A percentile compares a stretch with the other conserved stretches of the same genome.
Evolutionary conservation across 2,888 invertebrate genomes (phyloP).

Genomic region (Harpalus rubripes): DNA sequence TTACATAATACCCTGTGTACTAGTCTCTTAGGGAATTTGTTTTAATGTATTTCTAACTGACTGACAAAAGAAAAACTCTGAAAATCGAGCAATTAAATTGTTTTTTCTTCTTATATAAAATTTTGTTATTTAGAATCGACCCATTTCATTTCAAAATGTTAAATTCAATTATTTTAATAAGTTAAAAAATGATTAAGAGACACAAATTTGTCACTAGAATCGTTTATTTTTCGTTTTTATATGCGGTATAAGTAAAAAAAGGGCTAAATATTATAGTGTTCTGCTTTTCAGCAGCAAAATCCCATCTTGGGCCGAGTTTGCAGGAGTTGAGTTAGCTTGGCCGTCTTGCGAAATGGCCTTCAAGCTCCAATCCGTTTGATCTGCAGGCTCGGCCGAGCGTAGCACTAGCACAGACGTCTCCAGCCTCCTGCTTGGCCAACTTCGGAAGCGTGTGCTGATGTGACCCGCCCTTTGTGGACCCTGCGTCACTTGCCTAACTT

Average conservation of each 20-base stretch:
- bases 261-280: background rate
- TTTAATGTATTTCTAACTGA: too few species aligned
- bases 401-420: background rate
- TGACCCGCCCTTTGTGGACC: conserved; percentile 23
- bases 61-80: too few species aligned
- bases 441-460: conserved; percentile 13
- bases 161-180: too few species aligned
- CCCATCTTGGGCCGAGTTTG: background rate
- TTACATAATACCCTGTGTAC: too few species aligned
- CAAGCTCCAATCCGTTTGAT: conserved; percentile 13
- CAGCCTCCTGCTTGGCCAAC: background rate
- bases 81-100: too few species aligned
- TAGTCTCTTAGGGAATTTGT: too few species aligned
- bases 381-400: conserved; percentile 32
- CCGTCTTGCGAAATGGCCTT: background rate
- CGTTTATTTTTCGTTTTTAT: too few species aligned
- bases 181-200: too few species aligned
- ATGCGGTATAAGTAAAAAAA: background rate
- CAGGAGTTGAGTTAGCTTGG: background rate
- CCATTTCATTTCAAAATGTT: too few species aligned
- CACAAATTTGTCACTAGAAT: too few species aligned
- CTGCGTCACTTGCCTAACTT: conserved; percentile 26
- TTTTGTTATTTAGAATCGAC: too few species aligned
- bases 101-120: too few species aligned
- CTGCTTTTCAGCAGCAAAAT: background rate